phyloP scores from a whole-genome alignment of 2,888 invertebrate species.

The Caenorhabditis sinica region DNA sequence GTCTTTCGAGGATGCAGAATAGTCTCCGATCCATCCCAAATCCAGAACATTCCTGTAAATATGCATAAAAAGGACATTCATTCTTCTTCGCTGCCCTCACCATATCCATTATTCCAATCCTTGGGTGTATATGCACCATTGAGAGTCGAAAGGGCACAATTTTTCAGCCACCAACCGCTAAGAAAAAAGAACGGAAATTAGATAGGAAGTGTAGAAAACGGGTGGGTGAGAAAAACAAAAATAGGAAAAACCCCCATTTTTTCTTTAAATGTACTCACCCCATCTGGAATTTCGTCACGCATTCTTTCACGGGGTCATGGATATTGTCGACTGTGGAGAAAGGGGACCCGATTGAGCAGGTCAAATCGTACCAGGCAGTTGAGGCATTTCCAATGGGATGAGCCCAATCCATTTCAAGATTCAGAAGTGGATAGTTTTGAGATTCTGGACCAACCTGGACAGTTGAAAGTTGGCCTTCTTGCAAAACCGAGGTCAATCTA shows the following conservation, averaged over 20 bases:
- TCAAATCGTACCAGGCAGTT: slow-evolving; percentile 78
- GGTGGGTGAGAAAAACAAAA: slow-evolving; percentile 39
- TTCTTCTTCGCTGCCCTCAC: slow-evolving; percentile 27
- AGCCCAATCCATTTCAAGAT: slow-evolving; percentile 64
- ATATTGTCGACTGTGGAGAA: slow-evolving; percentile 79
- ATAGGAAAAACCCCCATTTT: background rate
- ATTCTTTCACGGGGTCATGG: slow-evolving; percentile 74
- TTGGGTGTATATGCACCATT: slow-evolving; percentile 78
- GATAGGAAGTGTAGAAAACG: slow-evolving; percentile 1
- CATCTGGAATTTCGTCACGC: slow-evolving; percentile 76
- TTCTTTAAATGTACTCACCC: slow-evolving; percentile 64
- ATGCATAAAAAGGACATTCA: background rate
- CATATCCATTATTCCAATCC: slow-evolving; percentile 77
- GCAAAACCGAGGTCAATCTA: background rate
- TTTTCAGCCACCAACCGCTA: slow-evolving; percentile 81
- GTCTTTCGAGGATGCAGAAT: slow-evolving; percentile 75
- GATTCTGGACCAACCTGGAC: slow-evolving; percentile 61
- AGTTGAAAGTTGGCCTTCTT: background rate
- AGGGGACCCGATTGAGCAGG: slow-evolving; percentile 70
- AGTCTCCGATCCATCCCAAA: slow-evolving; percentile 70
- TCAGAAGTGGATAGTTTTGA: slow-evolving; percentile 55
- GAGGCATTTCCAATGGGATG: slow-evolving; percentile 75
- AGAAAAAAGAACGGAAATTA: slow-evolving; percentile 46
- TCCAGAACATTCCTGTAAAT: slow-evolving; percentile 73
- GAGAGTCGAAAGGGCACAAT: slow-evolving; percentile 76